A percentile compares a stretch with the other conserved stretches of the same genome.
phyloP scores from a whole-genome alignment of 2,113 vertebrate genomes.

The Tricholaema leucomelas region DNA sequence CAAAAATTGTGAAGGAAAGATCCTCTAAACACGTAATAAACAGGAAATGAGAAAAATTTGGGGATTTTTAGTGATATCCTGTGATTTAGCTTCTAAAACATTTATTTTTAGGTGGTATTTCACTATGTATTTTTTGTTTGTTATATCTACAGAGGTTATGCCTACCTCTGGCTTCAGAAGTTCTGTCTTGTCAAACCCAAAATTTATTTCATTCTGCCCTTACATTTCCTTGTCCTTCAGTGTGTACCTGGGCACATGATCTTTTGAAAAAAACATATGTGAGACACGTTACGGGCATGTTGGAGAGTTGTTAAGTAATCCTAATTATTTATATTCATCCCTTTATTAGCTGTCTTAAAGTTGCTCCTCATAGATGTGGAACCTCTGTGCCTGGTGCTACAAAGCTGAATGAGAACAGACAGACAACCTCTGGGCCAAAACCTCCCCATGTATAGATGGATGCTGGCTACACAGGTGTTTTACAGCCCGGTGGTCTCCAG shows the following conservation, averaged over 20 bases:
- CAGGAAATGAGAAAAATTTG: not conserved
- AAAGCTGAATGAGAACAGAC: not conserved
- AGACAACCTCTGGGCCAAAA: not conserved
- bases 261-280: not conserved
- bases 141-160: not conserved
- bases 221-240: not conserved
- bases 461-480: not conserved
- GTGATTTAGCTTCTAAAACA: not conserved
- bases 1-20: not conserved
- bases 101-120: not conserved
- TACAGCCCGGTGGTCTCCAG: fast-evolving
- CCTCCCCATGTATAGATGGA: not conserved
- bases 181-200: not conserved
- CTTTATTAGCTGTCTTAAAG: not conserved
- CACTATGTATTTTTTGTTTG: not conserved
- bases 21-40: not conserved
- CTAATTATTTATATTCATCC: not conserved
- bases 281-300: not conserved
- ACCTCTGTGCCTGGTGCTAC: not conserved
- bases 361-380: not conserved
- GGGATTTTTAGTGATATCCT: not conserved
- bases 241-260: not conserved
- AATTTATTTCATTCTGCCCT: not conserved
- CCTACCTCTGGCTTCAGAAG: not conserved
- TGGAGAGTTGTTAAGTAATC: not conserved